Base-by-base conservation (phyloP, 2,888 invertebrate species). In the Lycophotia porphyrea region DNA sequence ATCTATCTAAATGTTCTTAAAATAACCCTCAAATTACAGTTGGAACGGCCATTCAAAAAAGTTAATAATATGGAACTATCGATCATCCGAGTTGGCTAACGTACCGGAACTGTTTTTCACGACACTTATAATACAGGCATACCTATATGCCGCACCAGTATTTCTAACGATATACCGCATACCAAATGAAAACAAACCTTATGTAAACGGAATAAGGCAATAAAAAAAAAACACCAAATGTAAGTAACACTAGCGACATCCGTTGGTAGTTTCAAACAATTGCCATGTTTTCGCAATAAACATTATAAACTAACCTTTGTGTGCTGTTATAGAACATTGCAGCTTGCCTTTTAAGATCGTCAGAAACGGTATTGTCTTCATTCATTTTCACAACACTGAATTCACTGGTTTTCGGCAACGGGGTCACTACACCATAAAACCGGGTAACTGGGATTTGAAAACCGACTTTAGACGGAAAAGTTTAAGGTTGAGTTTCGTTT, bases 301-400 rank as follows among this genome's bases (percentile, higher is more conserved):
- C 73, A 76, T 78, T 71, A 72, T 79, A 86, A 91, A 92, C 94
- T 85, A 90, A 96, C 96, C 96, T 95, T 88, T 94, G 92, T 39
- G 96, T 96, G 15, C 96, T 93, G 88, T 96, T 96, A 89, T 96
- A 96, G 88, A 95, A 96, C 94, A 95, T 93, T 67, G 96, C 96
- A 5, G 96, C 96, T 84, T 96, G 96, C 80, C 96, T 90, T 88
- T 96, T 96, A 89, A 96, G 87, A 79, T 96, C 96, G 66, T 95
- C 95, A 71, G 93, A 90, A 31, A 96, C 94, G 3, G 94, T 87
- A 85, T 94, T 95, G 78, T 96, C 96, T 91, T 95, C 96, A 84
- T 88, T 94, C 96, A 95, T 95, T 91, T 91, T 80, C 82, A 88
- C 87, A 88, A 82, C 87, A 90, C 89, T 84, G 71, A 79, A 86